phyloP scores from a whole-genome alignment of 1,140 invertebrate species.

The Drosophila albomicans region DNA sequence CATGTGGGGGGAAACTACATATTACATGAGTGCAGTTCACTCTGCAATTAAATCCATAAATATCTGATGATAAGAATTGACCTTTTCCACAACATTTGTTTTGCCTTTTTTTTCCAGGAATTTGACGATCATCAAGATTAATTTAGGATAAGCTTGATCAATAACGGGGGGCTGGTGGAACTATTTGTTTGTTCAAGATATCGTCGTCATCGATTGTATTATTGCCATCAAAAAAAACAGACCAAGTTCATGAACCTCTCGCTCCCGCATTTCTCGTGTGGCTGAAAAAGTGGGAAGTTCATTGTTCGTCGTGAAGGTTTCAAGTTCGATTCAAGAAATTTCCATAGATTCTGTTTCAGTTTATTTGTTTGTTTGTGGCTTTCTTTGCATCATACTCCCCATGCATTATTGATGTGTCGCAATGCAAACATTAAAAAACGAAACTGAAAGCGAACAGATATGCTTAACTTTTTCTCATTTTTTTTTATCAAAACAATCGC shows the following conservation, averaged over 20 bases:
- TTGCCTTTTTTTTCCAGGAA: background rate
- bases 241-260: constrained; percentile 58
- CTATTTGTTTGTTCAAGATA: constrained; percentile 20
- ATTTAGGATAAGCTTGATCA: constrained; percentile 8
- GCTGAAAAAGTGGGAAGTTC: constrained; percentile 46
- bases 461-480: background rate
- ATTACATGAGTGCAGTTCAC: background rate
- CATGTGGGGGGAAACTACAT: background rate
- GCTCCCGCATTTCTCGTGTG: background rate
- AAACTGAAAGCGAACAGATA: background rate
- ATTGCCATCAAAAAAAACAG: constrained; percentile 34
- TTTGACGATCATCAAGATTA: background rate
- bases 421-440: constrained; percentile 9
- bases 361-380: background rate
- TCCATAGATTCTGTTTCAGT: constrained; percentile 46
- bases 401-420: constrained; percentile 28
- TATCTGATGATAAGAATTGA: background rate
- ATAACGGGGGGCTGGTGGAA: background rate
- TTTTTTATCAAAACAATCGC: background rate
- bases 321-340: constrained; percentile 54
- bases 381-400: constrained; percentile 2
- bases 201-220: constrained; percentile 26
- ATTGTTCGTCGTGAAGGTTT: constrained; percentile 65
- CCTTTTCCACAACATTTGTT: background rate
- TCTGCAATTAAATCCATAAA: background rate